Percentiles rank a stretch among this genome's conserved stretches.
phyloP scores from a whole-genome alignment of 2,888 invertebrate species.

The Campoplex nolae region DNA sequence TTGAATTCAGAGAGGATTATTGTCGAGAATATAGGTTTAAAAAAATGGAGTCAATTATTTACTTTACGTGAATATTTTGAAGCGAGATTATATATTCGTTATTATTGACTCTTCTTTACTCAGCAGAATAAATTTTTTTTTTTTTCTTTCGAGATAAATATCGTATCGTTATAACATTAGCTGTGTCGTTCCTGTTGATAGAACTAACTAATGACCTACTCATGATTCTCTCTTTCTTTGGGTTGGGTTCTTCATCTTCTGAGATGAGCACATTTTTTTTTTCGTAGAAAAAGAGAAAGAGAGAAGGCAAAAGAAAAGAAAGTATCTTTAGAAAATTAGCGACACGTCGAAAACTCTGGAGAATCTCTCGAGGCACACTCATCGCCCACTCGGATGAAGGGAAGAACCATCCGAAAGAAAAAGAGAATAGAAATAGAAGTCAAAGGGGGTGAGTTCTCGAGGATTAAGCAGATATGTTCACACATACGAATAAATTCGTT shows the following conservation, averaged over 20 bases:
- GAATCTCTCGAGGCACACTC: constrained; percentile 46
- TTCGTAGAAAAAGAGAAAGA: not conserved
- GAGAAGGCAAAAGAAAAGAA: not conserved
- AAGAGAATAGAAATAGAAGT: constrained; percentile 1
- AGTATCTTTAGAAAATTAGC: constrained; percentile 67
- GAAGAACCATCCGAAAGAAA: not conserved
- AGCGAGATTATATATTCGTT: not conserved
- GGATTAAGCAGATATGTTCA: not conserved
- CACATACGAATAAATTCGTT: not conserved
- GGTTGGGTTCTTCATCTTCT: not conserved
- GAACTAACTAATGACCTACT: constrained; percentile 60
- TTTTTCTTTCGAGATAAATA: not conserved
- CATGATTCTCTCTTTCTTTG: constrained; percentile 23
- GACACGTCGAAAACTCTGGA: constrained; percentile 48
- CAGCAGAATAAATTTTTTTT: not conserved
- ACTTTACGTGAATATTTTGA: not conserved
- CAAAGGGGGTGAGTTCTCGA: constrained; percentile 2
- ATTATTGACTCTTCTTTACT: not conserved
- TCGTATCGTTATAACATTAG: constrained; percentile 47
- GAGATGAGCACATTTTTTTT: constrained; percentile 29
- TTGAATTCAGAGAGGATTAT: not conserved
- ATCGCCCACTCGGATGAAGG: constrained; percentile 26
- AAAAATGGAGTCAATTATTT: not conserved
- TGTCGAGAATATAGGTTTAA: not conserved
- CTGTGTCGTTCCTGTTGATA: constrained; percentile 1